phyloP scores from a whole-genome alignment of 2,797 vertebrate species.

The Ammospiza maritima region DNA sequence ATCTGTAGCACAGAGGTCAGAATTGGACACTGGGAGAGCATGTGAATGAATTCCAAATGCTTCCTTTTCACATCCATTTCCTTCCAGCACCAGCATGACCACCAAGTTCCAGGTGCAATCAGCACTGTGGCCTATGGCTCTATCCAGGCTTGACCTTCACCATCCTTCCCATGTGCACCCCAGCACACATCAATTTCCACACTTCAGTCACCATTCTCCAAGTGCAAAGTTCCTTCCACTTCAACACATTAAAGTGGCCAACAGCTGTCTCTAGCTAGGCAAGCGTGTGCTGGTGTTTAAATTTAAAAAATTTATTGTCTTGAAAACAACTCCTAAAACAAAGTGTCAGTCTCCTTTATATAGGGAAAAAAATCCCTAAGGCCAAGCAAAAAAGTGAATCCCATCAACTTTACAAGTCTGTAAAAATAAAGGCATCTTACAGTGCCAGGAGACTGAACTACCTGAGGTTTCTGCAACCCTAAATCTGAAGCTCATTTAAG shows the following conservation, averaged over 20 bases:
- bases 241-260: neutral
- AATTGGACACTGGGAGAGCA: neutral
- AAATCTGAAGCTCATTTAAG: neutral
- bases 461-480: neutral
- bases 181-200: neutral
- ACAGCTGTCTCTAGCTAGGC: neutral
- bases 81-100: neutral
- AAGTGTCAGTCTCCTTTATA: neutral
- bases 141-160: neutral
- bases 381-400: neutral
- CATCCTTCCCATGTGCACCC: too few species aligned
- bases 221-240: neutral
- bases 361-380: neutral
- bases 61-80: neutral
- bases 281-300: neutral
- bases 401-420: neutral
- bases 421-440: neutral
- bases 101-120: neutral
- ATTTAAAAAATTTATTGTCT: neutral
- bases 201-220: neutral
- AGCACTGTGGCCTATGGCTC: neutral
- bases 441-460: neutral
- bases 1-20: neutral
- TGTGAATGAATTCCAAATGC: neutral
- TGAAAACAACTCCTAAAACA: neutral